phyloP scores from a whole-genome alignment of 2,888 invertebrate genomes.

The Spisula solida region DNA sequence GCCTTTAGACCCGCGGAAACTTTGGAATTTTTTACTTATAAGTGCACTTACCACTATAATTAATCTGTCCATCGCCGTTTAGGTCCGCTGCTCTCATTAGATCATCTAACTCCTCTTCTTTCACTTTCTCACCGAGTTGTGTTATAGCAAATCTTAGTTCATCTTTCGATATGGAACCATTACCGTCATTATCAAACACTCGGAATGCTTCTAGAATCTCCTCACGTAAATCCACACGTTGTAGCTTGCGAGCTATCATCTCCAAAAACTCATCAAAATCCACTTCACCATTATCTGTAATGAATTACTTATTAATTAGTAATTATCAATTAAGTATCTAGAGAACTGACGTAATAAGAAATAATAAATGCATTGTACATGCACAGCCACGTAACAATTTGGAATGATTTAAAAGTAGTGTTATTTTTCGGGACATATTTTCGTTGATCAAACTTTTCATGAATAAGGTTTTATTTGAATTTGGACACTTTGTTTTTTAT shows the following conservation, averaged over 20 bases:
- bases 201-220: conserved; percentile 99
- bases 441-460: too few relatives aligned
- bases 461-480: too few relatives aligned
- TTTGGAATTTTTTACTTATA: too few relatives aligned
- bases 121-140: conserved; percentile 99
- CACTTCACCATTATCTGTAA: conserved; percentile 98
- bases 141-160: conserved; percentile 99
- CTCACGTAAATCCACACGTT: conserved; percentile 99
- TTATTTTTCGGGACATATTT: too few relatives aligned
- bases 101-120: conserved; percentile 99
- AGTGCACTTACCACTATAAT: conserved; percentile 92
- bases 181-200: conserved; percentile 99
- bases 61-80: conserved; percentile 99
- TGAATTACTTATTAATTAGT: not conserved
- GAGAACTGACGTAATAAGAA: too few relatives aligned
- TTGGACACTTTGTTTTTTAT: too few relatives aligned
- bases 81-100: conserved; percentile 99
- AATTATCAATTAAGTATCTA: too few relatives aligned
- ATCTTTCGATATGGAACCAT: conserved; percentile 99
- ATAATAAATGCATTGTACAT: too few relatives aligned
- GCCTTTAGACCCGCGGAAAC: too few relatives aligned
- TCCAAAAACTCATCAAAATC: conserved; percentile 99
- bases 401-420: too few relatives aligned
- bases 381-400: too few relatives aligned
- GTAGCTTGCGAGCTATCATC: conserved; percentile 99